Base-by-base conservation (phyloP, 2,797 vertebrate genomes). In the Halcyon smyrnensis region DNA sequence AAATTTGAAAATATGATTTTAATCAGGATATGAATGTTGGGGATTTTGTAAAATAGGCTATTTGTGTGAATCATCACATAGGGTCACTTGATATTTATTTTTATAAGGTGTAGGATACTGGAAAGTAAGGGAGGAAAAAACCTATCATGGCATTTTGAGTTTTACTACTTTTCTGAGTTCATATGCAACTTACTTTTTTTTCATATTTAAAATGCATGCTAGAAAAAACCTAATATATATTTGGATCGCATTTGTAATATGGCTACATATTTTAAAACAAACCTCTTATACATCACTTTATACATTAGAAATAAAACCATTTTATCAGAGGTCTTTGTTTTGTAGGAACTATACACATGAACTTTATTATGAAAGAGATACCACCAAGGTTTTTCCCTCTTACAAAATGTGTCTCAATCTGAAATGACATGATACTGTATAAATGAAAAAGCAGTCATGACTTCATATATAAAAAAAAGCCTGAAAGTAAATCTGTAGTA, bases 381-480 rank as follows among this genome's bases (percentile, higher is more conserved):
- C 24, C 36, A 50, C 0, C 5, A 51, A 70, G 20, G 8, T 30
- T 83, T 75, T 83, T 78, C 8, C 21, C 7, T 59, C 45, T 71
- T 78, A 41, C 23, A 68, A 63, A 43, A 20, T 65, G n/a, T 48
- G 37, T 84, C 51, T 93, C 64, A 85, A 71, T 78, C 73, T 87
- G 41, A 36, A 71, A 75, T 8, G 16, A 53, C 12, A 21, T 80
- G 53, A 39, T 83, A 46, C 25, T 62, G 2, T 59, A 30, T 54
- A 68, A 81, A 80, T 46, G 64, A 95, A 62, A 84, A 89, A 91
- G 27, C 15, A 56, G 53, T 50, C 19, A 48, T 75, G 37, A 60
- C 84, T 95, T 89, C 50, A 89, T 37, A 41, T 84, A 51, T 59
- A 62, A 90, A 83, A 90, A 90, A 84, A 84, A 82, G 5, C 39